Evolutionary conservation across 2,797 vertebrate species (phyloP), one percentile per base, ranked within the genome.

Genomic region (Coluber constrictor): DNA sequence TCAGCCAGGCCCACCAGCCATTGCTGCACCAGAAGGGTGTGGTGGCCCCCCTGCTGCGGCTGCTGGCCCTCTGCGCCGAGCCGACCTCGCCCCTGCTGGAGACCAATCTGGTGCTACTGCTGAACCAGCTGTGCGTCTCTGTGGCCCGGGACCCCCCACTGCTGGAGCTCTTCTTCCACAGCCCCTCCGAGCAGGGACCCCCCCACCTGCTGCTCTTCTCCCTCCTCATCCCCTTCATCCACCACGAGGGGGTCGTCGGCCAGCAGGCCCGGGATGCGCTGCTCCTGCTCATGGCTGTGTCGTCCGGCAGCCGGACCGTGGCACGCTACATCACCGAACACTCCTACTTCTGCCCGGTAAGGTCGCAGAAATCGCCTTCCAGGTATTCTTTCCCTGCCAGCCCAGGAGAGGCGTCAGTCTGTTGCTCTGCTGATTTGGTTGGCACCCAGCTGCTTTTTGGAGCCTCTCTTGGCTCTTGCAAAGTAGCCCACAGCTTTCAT

Each of bases 341-440:
- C 97, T 99, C 99, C 95, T 99, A 99, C 98, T 99, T 99, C 97
- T 99, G 99, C 96, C 99, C 99, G 95, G 99, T 99, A 96, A 95
- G 98, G 94, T 15, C 6, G 2, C n/a, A 15, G n/a, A 5, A 18
- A 18, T 70, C 2, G 0, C 5, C 66, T 16, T 32, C n/a, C 0
- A 0, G 8, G 18, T 5, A 7, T 32, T 70, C 43, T 74, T 10
- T 25, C 23, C 9, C 27, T 29, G 47, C 43, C 27, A 3, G 51
- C 47, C 5, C n/a, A 54, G 51, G 25, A 12, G 25, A 54, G 12
- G 83, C 0, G 0, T 15, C 0, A 2, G 13, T 18, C 55, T 10
- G 0, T 25, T 0, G 16, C 32, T 13, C 11, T 47, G 11, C 37
- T 43, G 11, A 25, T 43, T 10, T 16, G 32, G n/a, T 47, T 43